A percentile compares a stretch with the other conserved stretches of the same genome.
These are phyloP conservation scores for Lutraria lutraria DNA, from an alignment of 2,888 invertebrate species.

Conservation along the genomic window DNA sequence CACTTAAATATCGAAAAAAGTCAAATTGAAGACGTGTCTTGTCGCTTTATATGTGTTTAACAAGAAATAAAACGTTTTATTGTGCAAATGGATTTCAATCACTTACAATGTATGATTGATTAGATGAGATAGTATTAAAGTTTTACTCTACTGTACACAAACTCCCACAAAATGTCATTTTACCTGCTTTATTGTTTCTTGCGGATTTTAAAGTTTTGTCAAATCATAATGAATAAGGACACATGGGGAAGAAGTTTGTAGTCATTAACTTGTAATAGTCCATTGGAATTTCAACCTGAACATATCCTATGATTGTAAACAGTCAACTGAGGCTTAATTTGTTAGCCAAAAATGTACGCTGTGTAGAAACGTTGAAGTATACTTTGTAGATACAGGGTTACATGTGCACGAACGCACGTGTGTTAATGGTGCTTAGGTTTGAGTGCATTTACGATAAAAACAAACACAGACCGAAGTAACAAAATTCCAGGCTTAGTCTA, in stretches of 20 bases:
- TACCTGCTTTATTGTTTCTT: slow-evolving; percentile 31
- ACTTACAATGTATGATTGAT: slow-evolving; percentile 29
- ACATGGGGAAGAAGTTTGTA: background rate
- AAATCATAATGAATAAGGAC: slow-evolving; percentile 2
- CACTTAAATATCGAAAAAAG: slow-evolving; percentile 13
- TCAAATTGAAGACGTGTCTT: background rate
- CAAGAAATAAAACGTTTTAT: slow-evolving; percentile 21
- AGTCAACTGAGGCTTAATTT: background rate
- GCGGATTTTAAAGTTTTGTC: slow-evolving; percentile 25
- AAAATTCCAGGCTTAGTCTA: slow-evolving; percentile 6
- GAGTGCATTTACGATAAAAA: slow-evolving; percentile 8
- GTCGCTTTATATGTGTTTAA: slow-evolving; percentile 13
- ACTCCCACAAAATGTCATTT: slow-evolving; percentile 27
- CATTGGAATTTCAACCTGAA: slow-evolving; percentile 1
- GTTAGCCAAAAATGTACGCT: background rate
- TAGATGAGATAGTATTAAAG: slow-evolving; percentile 20
- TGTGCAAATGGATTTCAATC: slow-evolving; percentile 8
- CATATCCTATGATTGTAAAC: background rate
- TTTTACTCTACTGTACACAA: slow-evolving; percentile 14
- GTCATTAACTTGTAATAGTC: background rate
- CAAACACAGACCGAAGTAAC: background rate
- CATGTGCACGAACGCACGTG: background rate
- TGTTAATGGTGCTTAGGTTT: background rate
- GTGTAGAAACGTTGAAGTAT: background rate
- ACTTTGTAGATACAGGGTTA: background rate